Conservation (phyloP, 2,797 vertebrate species). For the Peromyscus nudipes region DNA sequence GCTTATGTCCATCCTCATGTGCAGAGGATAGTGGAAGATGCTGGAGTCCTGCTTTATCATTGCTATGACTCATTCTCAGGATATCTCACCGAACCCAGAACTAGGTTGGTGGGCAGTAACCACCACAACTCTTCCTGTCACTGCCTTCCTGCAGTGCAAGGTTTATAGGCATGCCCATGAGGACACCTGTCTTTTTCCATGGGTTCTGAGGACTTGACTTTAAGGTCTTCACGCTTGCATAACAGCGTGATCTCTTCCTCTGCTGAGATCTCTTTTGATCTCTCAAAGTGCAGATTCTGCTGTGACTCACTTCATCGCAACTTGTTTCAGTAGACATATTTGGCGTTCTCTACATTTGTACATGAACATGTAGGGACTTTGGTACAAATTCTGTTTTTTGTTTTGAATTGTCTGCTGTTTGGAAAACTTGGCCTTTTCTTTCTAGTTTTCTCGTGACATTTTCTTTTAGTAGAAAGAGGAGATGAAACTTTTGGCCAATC, state of each 20-base stretch:
- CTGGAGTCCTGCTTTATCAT: too few relatives aligned
- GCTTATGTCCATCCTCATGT: background rate
- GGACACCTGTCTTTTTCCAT: too few relatives aligned
- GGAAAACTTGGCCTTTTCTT: background rate
- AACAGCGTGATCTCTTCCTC: background rate
- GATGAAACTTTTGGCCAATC: background rate
- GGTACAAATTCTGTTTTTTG: background rate
- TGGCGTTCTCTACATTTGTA: conserved; percentile 14
- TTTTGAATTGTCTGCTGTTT: background rate
- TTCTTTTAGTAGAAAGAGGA: background rate
- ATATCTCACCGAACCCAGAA: background rate
- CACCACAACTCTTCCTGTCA: too few relatives aligned
- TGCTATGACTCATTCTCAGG: background rate
- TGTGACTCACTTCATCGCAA: background rate
- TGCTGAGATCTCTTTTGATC: too few relatives aligned
- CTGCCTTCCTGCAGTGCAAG: background rate
- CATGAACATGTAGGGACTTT: background rate
- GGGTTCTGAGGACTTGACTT: background rate
- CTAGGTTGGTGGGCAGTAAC: background rate
- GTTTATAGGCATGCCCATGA: background rate
- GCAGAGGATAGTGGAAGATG: background rate
- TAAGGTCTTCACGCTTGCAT: background rate
- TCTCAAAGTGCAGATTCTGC: background rate
- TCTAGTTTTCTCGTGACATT: background rate
- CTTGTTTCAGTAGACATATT: conserved; percentile 14